These are phyloP conservation scores for Amphiprion percula DNA, from an alignment of 2,113 vertebrate species.

Conservation along the genomic window DNA sequence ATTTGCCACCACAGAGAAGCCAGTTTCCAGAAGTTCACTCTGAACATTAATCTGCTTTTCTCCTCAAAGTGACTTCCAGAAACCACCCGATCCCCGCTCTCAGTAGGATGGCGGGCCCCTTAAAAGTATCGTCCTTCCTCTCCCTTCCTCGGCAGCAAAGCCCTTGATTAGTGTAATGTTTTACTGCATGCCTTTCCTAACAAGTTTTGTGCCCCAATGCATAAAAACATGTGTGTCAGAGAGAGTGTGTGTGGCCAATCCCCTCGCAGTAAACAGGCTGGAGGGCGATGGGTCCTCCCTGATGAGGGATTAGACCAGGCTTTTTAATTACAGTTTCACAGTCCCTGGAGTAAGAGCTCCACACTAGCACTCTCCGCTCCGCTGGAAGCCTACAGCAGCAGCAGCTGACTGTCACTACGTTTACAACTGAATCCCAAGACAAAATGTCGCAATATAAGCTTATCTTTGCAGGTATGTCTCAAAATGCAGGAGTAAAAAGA, in stretches of 20 bases:
- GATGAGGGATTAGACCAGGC: constrained; percentile 72
- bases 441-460: constrained; percentile 5
- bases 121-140: constrained; percentile 43
- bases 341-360: constrained; percentile 62
- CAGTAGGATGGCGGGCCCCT: constrained; percentile 4
- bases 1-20: constrained; percentile 26
- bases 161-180: constrained; percentile 51
- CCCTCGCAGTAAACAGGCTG: constrained; percentile 66
- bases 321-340: constrained; percentile 77
- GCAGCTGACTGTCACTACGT: constrained; percentile 9
- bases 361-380: constrained; percentile 33
- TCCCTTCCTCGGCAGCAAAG: constrained; percentile 27
- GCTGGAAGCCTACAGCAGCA: constrained; percentile 41
- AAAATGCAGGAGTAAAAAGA: constrained; percentile 6
- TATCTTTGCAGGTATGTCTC: background rate
- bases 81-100: constrained; percentile 9
- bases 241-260: constrained; percentile 61
- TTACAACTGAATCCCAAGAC: constrained; percentile 27
- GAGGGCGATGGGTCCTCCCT: constrained; percentile 66
- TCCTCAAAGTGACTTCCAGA: constrained; percentile 61
- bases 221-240: constrained; percentile 44
- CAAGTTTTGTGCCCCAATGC: constrained; percentile 40
- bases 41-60: constrained; percentile 58
- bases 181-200: constrained; percentile 12
- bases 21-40: constrained; percentile 47